phyloP scores from a whole-genome alignment of 2,888 invertebrate genomes.

The Campopleginae sp. region DNA sequence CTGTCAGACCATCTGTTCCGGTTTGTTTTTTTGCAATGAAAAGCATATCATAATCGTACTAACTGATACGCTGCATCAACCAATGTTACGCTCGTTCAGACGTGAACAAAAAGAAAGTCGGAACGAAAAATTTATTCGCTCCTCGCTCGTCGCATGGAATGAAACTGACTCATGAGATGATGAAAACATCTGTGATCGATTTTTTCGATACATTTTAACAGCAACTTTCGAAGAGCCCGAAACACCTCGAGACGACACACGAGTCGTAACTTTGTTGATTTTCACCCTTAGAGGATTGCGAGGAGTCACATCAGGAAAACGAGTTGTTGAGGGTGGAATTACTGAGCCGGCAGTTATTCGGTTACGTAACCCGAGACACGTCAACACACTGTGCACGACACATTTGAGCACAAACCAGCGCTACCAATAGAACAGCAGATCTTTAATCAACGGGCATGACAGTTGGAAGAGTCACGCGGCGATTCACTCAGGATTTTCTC shows the following conservation, averaged over 20 bases:
- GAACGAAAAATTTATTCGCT: neutral
- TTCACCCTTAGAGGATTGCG: neutral
- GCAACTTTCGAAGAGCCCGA: neutral
- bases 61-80: neutral
- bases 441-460: slow-evolving; percentile 49
- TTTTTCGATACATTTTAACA: neutral
- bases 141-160: too few relatives aligned
- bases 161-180: neutral
- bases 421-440: slow-evolving; percentile 25
- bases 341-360: slow-evolving; percentile 4
- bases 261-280: slow-evolving; percentile 12
- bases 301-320: slow-evolving; percentile 36
- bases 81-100: neutral
- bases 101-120: neutral
- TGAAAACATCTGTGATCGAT: neutral
- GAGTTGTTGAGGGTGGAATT: neutral
- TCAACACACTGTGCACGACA: slow-evolving; percentile 13
- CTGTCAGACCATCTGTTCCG: slow-evolving; percentile 27
- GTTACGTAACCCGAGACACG: slow-evolving; percentile 3
- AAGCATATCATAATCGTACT: slow-evolving; percentile 4
- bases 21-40: slow-evolving; percentile 14
- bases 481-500: slow-evolving; percentile 53
- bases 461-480: slow-evolving; percentile 43
- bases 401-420: neutral
- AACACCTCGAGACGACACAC: neutral